Conservation (phyloP, 2,888 invertebrate genomes). For the Rhingia campestris region DNA sequence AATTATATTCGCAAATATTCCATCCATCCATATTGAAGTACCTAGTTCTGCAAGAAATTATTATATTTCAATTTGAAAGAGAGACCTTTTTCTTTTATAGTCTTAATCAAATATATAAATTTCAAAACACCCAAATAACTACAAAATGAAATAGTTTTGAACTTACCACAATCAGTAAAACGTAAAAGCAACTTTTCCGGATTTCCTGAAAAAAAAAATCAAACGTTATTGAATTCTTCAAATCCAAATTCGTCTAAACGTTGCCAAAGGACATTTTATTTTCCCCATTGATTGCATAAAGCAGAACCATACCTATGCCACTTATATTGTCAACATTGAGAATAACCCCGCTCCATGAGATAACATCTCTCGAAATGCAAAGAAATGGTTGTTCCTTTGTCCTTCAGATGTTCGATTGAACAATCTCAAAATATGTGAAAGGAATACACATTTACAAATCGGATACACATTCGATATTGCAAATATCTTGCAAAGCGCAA, state of each 20-base stretch:
- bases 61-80: too few species aligned
- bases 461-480: background rate
- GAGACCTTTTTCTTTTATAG: too few species aligned
- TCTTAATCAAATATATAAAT: too few species aligned
- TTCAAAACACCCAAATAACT: too few species aligned
- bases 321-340: constrained; percentile 53
- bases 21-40: too few species aligned
- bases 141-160: too few species aligned
- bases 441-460: background rate
- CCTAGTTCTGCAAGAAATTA: too few species aligned
- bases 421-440: constrained; percentile 21
- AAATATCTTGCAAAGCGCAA: constrained; percentile 4
- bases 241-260: background rate
- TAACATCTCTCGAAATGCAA: constrained; percentile 9
- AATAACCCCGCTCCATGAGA: constrained; percentile 11
- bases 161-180: too few species aligned
- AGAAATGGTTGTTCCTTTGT: constrained; percentile 25
- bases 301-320: constrained; percentile 18
- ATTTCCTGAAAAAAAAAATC: too few species aligned
- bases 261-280: constrained; percentile 14
- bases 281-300: constrained; percentile 43
- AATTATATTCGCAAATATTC: too few species aligned
- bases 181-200: too few species aligned
- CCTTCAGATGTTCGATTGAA: constrained; percentile 36
- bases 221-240: background rate